These are phyloP conservation scores for Apamea sordens DNA, from an alignment of 2,888 invertebrate genomes.

Conservation along the genomic window DNA sequence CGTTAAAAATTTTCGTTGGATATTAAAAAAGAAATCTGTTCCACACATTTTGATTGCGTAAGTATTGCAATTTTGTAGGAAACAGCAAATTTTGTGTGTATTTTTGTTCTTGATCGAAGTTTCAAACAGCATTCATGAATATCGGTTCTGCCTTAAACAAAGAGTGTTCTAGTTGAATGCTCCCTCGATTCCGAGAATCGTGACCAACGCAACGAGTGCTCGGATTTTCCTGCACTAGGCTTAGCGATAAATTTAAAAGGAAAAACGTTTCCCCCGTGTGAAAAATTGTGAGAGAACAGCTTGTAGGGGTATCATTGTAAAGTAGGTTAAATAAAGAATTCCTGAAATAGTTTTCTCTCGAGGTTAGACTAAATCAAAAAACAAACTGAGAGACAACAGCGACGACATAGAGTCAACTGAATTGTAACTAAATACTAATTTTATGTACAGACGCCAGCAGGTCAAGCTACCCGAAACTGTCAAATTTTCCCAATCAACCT, in stretches of 20 bases:
- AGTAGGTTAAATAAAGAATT: background rate
- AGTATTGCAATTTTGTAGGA: too few species aligned
- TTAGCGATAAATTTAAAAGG: background rate
- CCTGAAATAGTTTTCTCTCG: background rate
- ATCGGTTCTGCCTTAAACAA: background rate
- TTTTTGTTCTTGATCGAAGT: too few species aligned
- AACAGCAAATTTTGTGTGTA: too few species aligned
- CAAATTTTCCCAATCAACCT: too few species aligned
- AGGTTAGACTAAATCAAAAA: background rate
- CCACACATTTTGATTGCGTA: too few species aligned
- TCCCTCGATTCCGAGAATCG: constrained; percentile 8
- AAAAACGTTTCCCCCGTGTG: background rate
- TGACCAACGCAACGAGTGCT: constrained; percentile 3
- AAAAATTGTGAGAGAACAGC: too few species aligned
- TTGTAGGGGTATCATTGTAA: background rate
- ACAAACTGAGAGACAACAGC: background rate
- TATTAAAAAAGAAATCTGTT: too few species aligned
- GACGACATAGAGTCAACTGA: background rate
- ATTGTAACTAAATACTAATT: background rate
- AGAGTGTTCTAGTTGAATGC: background rate
- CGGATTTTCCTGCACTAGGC: constrained; percentile 1
- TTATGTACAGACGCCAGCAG: background rate
- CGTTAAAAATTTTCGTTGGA: too few species aligned
- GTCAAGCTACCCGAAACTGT: too few species aligned
- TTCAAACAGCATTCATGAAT: constrained; percentile 4